Evolutionary conservation across 2,888 invertebrate genomes (phyloP).

Genomic region (Desoria tigrina): DNA sequence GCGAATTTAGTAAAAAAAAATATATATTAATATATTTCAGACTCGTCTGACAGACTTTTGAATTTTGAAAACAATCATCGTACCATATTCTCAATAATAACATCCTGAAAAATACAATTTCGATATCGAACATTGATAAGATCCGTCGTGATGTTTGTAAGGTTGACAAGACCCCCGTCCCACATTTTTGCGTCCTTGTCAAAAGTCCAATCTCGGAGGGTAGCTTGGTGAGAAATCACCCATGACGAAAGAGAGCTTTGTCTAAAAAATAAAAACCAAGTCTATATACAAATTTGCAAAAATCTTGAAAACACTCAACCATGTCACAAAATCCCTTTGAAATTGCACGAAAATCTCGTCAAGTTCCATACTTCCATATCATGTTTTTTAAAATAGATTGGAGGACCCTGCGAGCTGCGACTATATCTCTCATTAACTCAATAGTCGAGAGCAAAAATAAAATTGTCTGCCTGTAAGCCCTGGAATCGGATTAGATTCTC

Average conservation of each 20-base stretch:
- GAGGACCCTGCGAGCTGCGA: too few relatives aligned
- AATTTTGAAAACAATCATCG: not conserved
- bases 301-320: not conserved
- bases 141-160: conserved; percentile 43
- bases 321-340: not conserved
- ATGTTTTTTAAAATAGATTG: not conserved
- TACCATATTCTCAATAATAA: conserved; percentile 20
- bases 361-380: not conserved
- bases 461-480: too few relatives aligned
- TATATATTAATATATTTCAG: not conserved
- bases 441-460: too few relatives aligned
- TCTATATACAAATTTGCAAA: too few relatives aligned
- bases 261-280: conserved; percentile 13
- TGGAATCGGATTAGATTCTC: too few relatives aligned
- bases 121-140: conserved; percentile 49
- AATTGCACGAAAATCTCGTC: not conserved
- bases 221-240: conserved; percentile 50
- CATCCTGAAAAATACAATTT: conserved; percentile 45
- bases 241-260: conserved; percentile 50
- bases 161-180: conserved; percentile 35
- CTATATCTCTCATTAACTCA: too few relatives aligned
- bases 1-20: conserved; percentile 5
- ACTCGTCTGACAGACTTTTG: not conserved
- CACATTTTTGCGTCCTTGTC: conserved; percentile 48
- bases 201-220: conserved; percentile 52